Base-by-base conservation (phyloP, 2,113 vertebrate species). In the Embiotoca jacksoni region DNA sequence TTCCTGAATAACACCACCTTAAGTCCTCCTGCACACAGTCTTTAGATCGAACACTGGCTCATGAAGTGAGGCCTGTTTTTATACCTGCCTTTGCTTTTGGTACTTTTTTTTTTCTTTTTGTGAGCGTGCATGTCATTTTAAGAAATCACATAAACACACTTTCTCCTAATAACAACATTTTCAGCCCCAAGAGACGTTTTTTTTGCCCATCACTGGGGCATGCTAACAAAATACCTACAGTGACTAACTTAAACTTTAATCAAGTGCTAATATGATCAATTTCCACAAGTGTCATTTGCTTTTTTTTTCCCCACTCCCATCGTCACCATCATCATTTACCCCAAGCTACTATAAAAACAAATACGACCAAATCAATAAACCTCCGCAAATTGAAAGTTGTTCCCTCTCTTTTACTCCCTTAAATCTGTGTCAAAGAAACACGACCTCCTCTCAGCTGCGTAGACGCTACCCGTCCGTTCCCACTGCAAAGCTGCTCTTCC, bases 41-140 rank as follows among this genome's bases (percentile, higher is more conserved):
- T 47, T 71, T 31, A 31, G 36, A 49, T 62, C 30, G 39, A 44
- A 32, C 64, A 4, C 64, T 37, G 57, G 3, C 44, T 54, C 67
- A 73, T 63, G 55, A 65, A 76, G 55, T 16, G n/a, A 39, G 10
- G 39, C 44, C 8, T 5, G 1, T 77, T 75, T 72, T 68, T 13
- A 11, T 14, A 23, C 23, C 56, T 70, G 70, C 72, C 67, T 69
- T 65, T 82, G 54, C 41, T 44, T 37, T 44, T 44, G 41, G 74
- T 68, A 23, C 56, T 53, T 9, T 2, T 44, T 46, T 31, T 57
- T 44, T 56, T 44, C 1, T 64, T 75, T 72, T 71, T 62, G 37
- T 70, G 56, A 61, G 15, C 82, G 44, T 85, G 85, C 85, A 89
- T 89, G 88, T 58, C 10, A 55, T 81, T 74, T 67, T 33, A 58